Conservation (phyloP, 2,113 vertebrate genomes). For the Marcusenius ussheri region DNA sequence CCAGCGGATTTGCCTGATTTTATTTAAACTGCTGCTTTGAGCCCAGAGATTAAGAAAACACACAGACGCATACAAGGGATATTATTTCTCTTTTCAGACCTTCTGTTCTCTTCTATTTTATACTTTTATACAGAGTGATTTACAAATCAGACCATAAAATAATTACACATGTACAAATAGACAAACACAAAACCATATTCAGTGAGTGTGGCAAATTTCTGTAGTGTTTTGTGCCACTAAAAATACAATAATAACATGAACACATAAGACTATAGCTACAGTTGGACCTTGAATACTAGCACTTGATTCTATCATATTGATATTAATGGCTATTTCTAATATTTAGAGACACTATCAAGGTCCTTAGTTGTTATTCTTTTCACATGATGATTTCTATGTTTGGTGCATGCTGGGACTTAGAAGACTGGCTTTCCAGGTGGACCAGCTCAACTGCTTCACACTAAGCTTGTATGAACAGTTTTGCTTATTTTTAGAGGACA, state of each 20-base stretch:
- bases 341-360: neutral
- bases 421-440: neutral
- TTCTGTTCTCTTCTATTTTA: neutral
- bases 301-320: neutral
- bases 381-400: neutral
- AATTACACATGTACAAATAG: conserved; percentile 35
- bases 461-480: neutral
- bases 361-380: neutral
- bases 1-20: conserved; percentile 83
- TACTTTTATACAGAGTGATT: neutral
- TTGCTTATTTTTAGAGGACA: conserved; percentile 6
- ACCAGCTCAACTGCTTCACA: neutral
- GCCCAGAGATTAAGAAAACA: conserved; percentile 78
- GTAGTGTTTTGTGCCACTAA: neutral
- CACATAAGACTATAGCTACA: neutral
- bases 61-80: neutral
- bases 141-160: neutral
- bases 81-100: neutral
- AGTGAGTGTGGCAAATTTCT: neutral
- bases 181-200: conserved; percentile 47
- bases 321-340: neutral
- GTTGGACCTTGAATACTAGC: neutral
- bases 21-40: conserved; percentile 88
- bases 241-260: neutral
- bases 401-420: neutral